These are phyloP conservation scores for Eudyptes chrysolophus DNA, from an alignment of 2,113 vertebrate species.

Conservation along the genomic window DNA sequence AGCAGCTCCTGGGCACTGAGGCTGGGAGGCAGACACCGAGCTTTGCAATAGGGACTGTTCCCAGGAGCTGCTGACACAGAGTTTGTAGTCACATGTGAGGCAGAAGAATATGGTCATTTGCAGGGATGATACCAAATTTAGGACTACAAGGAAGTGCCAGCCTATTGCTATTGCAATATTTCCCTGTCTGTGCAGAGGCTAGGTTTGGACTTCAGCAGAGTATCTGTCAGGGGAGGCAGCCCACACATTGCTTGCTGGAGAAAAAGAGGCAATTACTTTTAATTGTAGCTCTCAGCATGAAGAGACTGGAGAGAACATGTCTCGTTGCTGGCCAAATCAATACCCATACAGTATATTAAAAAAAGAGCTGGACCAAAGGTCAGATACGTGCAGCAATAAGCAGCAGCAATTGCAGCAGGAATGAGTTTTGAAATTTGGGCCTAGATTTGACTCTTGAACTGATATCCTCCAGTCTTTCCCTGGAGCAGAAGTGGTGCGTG, in stretches of 20 bases:
- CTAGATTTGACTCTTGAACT: neutral
- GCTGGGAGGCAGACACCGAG: neutral
- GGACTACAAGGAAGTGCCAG: neutral
- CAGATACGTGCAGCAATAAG: neutral
- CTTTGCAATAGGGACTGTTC: neutral
- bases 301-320: neutral
- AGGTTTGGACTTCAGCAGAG: neutral
- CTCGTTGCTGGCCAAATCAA: neutral
- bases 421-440: neutral
- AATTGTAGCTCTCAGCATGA: neutral
- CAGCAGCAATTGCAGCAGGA: neutral
- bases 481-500: neutral
- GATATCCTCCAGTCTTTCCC: neutral
- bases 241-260: conserved; percentile 3
- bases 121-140: neutral
- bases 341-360: neutral
- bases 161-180: neutral
- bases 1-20: neutral
- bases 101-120: neutral
- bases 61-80: neutral
- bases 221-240: conserved; percentile 1
- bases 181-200: neutral
- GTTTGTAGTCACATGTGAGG: neutral
- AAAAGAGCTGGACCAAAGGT: neutral
- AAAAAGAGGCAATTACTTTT: conserved; percentile 37